Evolutionary conservation across 1,140 invertebrate species (phyloP), one percentile per base, ranked within the genome.

Genomic region (Chironomus striatipennis): DNA sequence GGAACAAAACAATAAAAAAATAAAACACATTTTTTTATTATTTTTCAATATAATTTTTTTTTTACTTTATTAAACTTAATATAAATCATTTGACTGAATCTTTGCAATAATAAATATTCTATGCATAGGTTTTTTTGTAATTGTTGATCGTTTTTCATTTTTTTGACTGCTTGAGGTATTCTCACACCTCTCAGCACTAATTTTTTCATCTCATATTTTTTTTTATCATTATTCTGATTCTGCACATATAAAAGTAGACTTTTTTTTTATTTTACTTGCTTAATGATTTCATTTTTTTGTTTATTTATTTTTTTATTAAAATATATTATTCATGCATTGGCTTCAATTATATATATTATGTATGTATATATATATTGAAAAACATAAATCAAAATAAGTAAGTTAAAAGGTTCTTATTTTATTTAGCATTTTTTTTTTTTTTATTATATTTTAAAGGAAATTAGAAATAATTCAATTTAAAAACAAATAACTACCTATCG

Each of bases 281-380:
- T 57, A 15, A 57, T 57, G 47, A 57, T 57, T 57, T 57, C 47
- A 57, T 57, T 57, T 57, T 34, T 57, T 57, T 57, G n/a, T 57
- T 57, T 57, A 57, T 57, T 57, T 57, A 47, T n/a, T 57, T 57
- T 57, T 57, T 57, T 57, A 57, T 57, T 57, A 57, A 57, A 57
- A 57, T 57, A 57, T 57, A 57, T n/a, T 57, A 57, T 57, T 57
- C 47, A 57, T 57, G n/a, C 47, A 57, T 57, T 57, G 47, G 47
- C 47, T 57, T n/a, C 47, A n/a, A 57, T 34, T 34, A 34, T 34
- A 34, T 34, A 34, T 34, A 34, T 34, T 34, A 34, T 34, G 24
- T 34, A 34, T 34, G 24, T 34, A 34, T 34, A 34, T 34, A 34
- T 34, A 34, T 34, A 34, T 34, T 34, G 24, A 34, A 34, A n/a